Evolutionary conservation across 2,113 vertebrate genomes (phyloP), one percentile per base, ranked within the genome.

Genomic region (Upupa epops): DNA sequence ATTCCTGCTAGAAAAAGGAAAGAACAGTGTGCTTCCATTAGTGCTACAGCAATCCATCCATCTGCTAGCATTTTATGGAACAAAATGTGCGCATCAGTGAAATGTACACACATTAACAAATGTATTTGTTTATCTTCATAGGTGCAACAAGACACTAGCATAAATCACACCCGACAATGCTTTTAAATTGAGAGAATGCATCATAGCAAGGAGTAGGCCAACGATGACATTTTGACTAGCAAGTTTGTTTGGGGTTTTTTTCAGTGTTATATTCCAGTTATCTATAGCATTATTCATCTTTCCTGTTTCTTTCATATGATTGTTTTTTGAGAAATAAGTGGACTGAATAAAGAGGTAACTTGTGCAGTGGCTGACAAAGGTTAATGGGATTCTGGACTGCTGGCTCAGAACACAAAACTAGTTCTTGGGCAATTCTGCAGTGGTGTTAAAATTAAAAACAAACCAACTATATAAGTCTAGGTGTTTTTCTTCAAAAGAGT

Each of bases 1-100:
- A 92, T 76, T 93, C 60, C 75, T 91, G 42, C 55, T 85, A 90
- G 48, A 89, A 90, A 82, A 59, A 84, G 32, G 25, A 72, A 87
- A 55, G 60, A 92, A 66, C 22, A 61, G 21, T 46, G 32, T 74
- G 46, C 46, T 82, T 83, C 80, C 46, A 61, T 78, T 75, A 90
- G 17, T 5, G 2, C 32, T 61, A 42, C 49, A 78, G 49, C 61
- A 84, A 20, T 69, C 25, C 52, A 17, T 78, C 54, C 49, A 69
- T 26, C 58, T 86, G 34, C 52, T 76, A 26, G 54, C 37, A 46
- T 88, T 85, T 77, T 40, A 56, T 63, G 64, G 52, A 80, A 63
- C 37, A 82, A 82, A 94, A 72, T 40, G 5, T 81, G 45, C 75
- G 32, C 22, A n/a, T 66, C 63, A 48, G 22, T 87, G 58, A 79